Base-by-base conservation (phyloP, 2,888 invertebrate species). In the Drosophila monieri region DNA sequence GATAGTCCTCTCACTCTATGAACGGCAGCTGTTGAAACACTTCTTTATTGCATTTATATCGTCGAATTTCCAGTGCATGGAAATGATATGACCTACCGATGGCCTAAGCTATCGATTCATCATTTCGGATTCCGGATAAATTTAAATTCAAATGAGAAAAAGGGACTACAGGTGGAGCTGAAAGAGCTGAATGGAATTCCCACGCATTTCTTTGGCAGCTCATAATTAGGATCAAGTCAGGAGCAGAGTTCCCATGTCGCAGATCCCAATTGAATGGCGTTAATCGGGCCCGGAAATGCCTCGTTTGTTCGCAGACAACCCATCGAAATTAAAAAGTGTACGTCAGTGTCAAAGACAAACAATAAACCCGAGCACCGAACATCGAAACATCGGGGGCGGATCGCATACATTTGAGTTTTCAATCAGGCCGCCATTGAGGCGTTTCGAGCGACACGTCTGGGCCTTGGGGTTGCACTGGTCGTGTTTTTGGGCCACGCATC, bases 351-450 rank as follows among this genome's bases (percentile, higher is more conserved):
- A 53, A 65, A 80, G 72, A 70, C 67, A 74, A 76, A 66, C 81
- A 77, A 85, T 76, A 76, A 74, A 64, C 55, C 47, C 53, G 32
- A 43, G 15, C 39, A 41, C 27, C n/a, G 53, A 14, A 23, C 43
- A 25, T 27, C 27, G 41, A 48, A 14, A 23, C 43, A 25, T 27
- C 35, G 41, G 48, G 55, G 54, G 69, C 46, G 55, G 30, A 14
- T 49, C 18, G 44, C 35, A 32, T 74, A 66, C 83, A 84, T 76
- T 80, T 65, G 78, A 74, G 76, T 77, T 84, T 86, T 89, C 89
- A 88, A 80, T 89, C 89, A 89, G 84, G 51, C 62, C 61, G 74
- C 73, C 84, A 89, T 77, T 87, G 84, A 89, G 71, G 89, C 89
- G 78, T 87, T 73, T 72, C 78, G 58, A 66, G 66, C 70, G 77